Conservation (phyloP, 2,888 invertebrate genomes). For the Idaea straminata region DNA sequence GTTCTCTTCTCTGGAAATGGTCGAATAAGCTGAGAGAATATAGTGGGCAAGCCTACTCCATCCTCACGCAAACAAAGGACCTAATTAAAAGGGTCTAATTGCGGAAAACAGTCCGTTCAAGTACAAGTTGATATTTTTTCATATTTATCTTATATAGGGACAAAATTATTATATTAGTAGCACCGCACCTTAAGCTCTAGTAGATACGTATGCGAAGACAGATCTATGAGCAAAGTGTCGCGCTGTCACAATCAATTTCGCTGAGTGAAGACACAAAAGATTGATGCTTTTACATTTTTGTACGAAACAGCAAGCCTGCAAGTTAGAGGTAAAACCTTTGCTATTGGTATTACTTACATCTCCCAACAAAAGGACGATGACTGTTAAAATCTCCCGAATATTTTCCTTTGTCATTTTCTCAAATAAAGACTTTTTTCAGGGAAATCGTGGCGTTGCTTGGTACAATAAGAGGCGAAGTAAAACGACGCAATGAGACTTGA, state of each 20-base stretch:
- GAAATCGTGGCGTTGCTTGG: slow-evolving; percentile 30
- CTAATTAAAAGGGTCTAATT: too few species aligned
- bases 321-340: slow-evolving; percentile 32
- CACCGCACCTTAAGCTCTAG: not conserved
- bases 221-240: slow-evolving; percentile 22
- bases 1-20: too few species aligned
- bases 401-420: slow-evolving; percentile 41
- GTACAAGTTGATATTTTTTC: not conserved
- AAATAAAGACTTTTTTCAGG: slow-evolving; percentile 50
- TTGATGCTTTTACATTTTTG: slow-evolving; percentile 30
- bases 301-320: slow-evolving; percentile 35
- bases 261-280: slow-evolving; percentile 23
- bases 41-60: too few species aligned
- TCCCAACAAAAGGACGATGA: slow-evolving; percentile 40
- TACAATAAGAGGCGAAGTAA: slow-evolving; percentile 45
- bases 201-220: slow-evolving; percentile 11
- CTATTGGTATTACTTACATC: slow-evolving; percentile 21
- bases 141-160: not conserved
- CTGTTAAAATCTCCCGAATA: slow-evolving; percentile 37
- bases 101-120: too few species aligned
- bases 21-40: too few species aligned
- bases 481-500: slow-evolving; percentile 51
- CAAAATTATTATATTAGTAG: not conserved
- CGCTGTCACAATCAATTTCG: slow-evolving; percentile 28
- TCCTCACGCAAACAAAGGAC: too few species aligned